Percentiles rank a stretch among this genome's conserved stretches.
Evolutionary conservation across 2,113 vertebrate genomes (phyloP).

Genomic region (Oncorhynchus masou): DNA sequence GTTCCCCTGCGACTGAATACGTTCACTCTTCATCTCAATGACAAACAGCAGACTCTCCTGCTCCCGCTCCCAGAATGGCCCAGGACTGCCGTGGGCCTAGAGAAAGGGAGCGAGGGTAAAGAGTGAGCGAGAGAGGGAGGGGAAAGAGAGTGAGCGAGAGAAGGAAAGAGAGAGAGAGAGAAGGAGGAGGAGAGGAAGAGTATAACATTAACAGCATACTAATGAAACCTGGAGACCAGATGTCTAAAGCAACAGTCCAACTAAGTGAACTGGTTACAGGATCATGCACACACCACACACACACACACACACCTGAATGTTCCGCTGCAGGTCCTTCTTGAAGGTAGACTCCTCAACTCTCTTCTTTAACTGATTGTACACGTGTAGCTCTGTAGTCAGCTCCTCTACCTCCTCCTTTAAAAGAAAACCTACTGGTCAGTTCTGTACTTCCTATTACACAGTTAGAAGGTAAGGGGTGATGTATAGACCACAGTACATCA

Average conservation of each 20-base stretch:
- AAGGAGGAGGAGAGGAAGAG: too few species aligned
- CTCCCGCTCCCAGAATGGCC: constrained; percentile 93
- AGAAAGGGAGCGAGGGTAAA: background rate
- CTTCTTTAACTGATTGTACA: constrained; percentile 80
- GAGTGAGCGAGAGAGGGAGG: background rate
- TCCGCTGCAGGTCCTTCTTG: constrained; percentile 83
- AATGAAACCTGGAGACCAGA: background rate
- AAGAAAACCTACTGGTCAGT: background rate
- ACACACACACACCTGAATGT: constrained; percentile 74
- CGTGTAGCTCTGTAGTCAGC: constrained; percentile 76
- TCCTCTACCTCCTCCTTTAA: constrained; percentile 70
- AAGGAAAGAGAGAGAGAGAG: too few species aligned
- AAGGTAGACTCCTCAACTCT: constrained; percentile 79
- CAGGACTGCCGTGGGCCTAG: constrained; percentile 87
- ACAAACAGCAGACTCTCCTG: constrained; percentile 93
- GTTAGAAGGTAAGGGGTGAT: background rate
- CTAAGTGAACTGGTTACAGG: background rate
- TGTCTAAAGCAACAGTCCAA: background rate
- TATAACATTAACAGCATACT: background rate
- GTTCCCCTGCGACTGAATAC: constrained; percentile 79
- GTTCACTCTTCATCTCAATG: constrained; percentile 90
- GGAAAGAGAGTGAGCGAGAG: too few species aligned
- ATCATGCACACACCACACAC: background rate
- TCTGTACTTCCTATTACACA: background rate
- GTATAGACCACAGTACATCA: background rate